Base-by-base conservation (phyloP, 2,888 invertebrate genomes). In the Cybosia mesomella region DNA sequence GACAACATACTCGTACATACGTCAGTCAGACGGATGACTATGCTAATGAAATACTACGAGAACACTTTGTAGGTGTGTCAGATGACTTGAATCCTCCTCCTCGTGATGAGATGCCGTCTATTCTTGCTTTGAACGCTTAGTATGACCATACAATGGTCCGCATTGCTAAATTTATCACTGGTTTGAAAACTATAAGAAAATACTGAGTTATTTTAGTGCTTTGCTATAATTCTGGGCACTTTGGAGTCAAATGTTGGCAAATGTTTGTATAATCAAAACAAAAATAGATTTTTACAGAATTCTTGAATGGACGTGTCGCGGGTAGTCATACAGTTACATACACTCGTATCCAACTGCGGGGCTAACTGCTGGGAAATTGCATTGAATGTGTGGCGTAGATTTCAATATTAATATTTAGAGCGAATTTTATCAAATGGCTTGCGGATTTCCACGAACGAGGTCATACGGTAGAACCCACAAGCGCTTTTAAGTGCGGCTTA, bases 11-110 rank as follows among this genome's bases (percentile, higher is more conserved):
- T n/a, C n/a, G 49, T n/a, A 49, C 8, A 18, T 49, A 28, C 28
- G 28, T 28, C 28, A 36, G 11, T 10, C 9, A 8, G 49, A 9
- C n/a, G n/a, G 49, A 8, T 4, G n/a, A 18, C 49, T 49, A 49
- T n/a, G 18, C n/a, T 49, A 49, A 49, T 43, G 13, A 43, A 15
- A 43, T 18, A 18, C 43, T 49, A 49, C 18, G n/a, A 49, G 18
- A 49, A 49, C 49, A 49, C 49, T 49, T 49, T n/a, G 49, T 49
- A 49, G 49, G 49, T 9, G 49, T 49, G 49, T n/a, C 49, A 49
- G 49, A 9, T 18, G n/a, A n/a, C n/a, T 49, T 49, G 49, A 49
- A 49, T 49, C 49, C n/a, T 43, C 15, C n/a, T n/a, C n/a, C 49
- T 49, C 49, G 49, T 49, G 49, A 49, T 49, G 49, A 49, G 8